A percentile compares a stretch with the other conserved stretches of the same genome.
Conservation (phyloP, 2,113 vertebrate genomes). For the Gymnorhina tibicen region DNA sequence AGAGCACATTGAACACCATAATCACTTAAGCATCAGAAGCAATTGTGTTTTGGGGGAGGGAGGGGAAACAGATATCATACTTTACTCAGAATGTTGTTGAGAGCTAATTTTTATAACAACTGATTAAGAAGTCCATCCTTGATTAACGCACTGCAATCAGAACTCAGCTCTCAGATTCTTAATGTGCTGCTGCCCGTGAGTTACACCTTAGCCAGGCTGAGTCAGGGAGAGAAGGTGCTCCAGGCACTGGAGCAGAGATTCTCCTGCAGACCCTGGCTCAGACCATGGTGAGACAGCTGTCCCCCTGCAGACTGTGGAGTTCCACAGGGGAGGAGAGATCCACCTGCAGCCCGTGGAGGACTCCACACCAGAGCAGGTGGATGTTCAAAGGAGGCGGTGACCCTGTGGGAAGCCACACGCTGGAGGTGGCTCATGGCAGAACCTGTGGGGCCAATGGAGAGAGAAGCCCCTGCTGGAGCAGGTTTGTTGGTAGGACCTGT, state of each 20-base stretch:
- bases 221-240: background rate
- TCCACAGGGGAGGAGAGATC: background rate
- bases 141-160: background rate
- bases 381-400: background rate
- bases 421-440: background rate
- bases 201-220: background rate
- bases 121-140: background rate
- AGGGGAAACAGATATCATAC: accelerated
- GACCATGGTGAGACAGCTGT: background rate
- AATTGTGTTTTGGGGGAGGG: background rate
- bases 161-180: background rate
- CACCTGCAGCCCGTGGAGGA: background rate
- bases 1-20: background rate
- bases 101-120: background rate
- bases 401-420: accelerated
- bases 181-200: background rate
- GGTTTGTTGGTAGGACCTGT: background rate
- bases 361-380: accelerated
- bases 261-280: background rate
- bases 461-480: background rate
- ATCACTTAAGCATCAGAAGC: background rate
- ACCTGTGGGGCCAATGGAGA: background rate
- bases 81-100: background rate
- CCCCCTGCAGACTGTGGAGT: background rate
- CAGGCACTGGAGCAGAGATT: background rate